These are phyloP conservation scores for Rhagium mordax DNA, from an alignment of 2,888 invertebrate genomes.

Conservation along the genomic window DNA sequence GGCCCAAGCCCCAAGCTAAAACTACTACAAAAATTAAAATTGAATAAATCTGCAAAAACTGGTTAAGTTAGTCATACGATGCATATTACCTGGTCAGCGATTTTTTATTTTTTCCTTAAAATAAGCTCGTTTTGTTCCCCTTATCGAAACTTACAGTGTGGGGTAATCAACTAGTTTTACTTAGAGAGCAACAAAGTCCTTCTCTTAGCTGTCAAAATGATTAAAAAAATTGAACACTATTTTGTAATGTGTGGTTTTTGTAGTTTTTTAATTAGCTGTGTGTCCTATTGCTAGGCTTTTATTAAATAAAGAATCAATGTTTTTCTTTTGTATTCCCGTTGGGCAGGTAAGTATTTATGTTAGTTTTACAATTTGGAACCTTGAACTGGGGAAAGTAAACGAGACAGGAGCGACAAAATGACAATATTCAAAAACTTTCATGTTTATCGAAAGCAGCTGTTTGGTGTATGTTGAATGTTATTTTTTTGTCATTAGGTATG, in stretches of 20 bases:
- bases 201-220: constrained; percentile 41
- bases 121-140: too few relatives aligned
- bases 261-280: constrained; percentile 65
- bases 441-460: constrained; percentile 15
- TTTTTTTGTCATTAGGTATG: constrained; percentile 67
- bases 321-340: constrained; percentile 33
- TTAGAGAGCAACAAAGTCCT: constrained; percentile 42
- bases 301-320: constrained; percentile 48
- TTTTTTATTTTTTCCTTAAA: too few relatives aligned
- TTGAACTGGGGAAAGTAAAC: constrained; percentile 4
- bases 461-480: constrained; percentile 25
- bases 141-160: constrained; percentile 2
- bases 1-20: too few relatives aligned
- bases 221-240: constrained; percentile 49
- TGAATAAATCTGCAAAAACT: too few relatives aligned
- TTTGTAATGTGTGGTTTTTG: constrained; percentile 61
- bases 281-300: constrained; percentile 65
- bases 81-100: too few relatives aligned
- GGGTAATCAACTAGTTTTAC: constrained; percentile 29
- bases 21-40: too few relatives aligned
- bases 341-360: constrained; percentile 61
- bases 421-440: constrained; percentile 51
- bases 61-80: too few relatives aligned
- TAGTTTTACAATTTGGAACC: constrained; percentile 44
- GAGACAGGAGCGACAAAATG: constrained; percentile 50